Conservation (phyloP, 2,888 invertebrate genomes). For the Xylophagus ater region DNA sequence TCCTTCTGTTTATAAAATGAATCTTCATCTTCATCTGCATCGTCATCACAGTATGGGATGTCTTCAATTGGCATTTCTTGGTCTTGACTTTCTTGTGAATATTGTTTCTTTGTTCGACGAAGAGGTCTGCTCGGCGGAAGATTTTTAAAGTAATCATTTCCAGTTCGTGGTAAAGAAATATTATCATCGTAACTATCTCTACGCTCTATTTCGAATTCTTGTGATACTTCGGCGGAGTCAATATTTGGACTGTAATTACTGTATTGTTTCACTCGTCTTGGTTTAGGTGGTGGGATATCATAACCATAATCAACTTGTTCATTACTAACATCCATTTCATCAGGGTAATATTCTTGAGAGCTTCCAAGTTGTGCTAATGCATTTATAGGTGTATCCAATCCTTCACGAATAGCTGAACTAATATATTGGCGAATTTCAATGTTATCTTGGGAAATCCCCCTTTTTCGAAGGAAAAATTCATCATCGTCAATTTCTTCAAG, state of each 20-base stretch:
- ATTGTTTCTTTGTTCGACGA: constrained; percentile 38
- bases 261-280: constrained; percentile 30
- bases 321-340: constrained; percentile 18
- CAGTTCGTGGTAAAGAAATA: constrained; percentile 33
- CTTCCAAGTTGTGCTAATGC: constrained; percentile 51
- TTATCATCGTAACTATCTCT: constrained; percentile 33
- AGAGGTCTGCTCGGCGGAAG: constrained; percentile 43
- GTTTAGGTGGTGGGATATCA: constrained; percentile 33
- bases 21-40: constrained; percentile 39
- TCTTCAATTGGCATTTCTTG: constrained; percentile 29
- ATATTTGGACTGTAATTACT: constrained; percentile 27
- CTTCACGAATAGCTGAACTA: constrained; percentile 68
- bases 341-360: constrained; percentile 19
- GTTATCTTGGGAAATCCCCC: constrained; percentile 72
- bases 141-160: constrained; percentile 30
- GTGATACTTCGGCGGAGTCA: constrained; percentile 5
- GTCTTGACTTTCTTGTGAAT: constrained; percentile 36
- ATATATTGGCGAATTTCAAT: constrained; percentile 67
- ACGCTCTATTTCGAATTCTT: constrained; percentile 26
- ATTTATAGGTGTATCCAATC: constrained; percentile 54
- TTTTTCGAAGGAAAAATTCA: constrained; percentile 73
- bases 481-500: constrained; percentile 80
- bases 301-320: constrained; percentile 29
- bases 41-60: constrained; percentile 34
- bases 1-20: constrained; percentile 24